Conservation (phyloP, 2,797 vertebrate species). For the Cryptoblepharus egeriae region DNA sequence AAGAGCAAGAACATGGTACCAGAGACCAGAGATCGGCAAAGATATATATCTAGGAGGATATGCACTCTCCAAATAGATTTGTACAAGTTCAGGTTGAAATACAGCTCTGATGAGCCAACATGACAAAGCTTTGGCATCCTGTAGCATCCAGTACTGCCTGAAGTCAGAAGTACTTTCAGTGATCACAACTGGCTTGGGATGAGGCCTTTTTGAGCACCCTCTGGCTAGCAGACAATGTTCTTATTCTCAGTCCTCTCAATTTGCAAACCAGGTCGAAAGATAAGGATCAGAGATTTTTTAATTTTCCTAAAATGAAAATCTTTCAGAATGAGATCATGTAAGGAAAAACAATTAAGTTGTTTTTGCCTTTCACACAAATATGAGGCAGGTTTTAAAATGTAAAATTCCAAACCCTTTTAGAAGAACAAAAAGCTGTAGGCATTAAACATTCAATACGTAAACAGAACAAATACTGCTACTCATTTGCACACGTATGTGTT, state of each 20-base stretch:
- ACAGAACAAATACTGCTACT: not conserved
- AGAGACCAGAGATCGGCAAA: not conserved
- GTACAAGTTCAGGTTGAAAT: slow-evolving; percentile 45
- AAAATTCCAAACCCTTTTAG: not conserved
- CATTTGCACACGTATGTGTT: not conserved
- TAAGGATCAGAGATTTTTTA: slow-evolving; percentile 27
- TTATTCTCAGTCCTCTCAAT: not conserved
- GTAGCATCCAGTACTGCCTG: not conserved
- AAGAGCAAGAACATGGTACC: not conserved
- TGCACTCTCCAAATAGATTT: slow-evolving; percentile 46
- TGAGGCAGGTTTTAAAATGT: slow-evolving; percentile 11
- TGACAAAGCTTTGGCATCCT: slow-evolving; percentile 32
- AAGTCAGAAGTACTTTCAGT: slow-evolving; percentile 15
- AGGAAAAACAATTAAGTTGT: slow-evolving; percentile 27
- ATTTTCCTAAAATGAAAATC: slow-evolving; percentile 17
- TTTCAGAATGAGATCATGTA: slow-evolving; percentile 1
- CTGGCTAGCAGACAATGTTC: slow-evolving; percentile 10
- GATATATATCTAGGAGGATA: slow-evolving; percentile 31
- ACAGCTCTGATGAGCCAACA: slow-evolving; percentile 30
- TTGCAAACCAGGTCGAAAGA: slow-evolving; percentile 27
- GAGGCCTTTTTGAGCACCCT: not conserved
- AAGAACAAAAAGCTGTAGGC: not conserved
- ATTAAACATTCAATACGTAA: not conserved
- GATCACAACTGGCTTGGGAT: slow-evolving; percentile 6
- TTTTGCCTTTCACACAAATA: slow-evolving; percentile 34